Evolutionary conservation across 2,888 invertebrate species (phyloP).

Genomic region (Hoplodrina blanda): DNA sequence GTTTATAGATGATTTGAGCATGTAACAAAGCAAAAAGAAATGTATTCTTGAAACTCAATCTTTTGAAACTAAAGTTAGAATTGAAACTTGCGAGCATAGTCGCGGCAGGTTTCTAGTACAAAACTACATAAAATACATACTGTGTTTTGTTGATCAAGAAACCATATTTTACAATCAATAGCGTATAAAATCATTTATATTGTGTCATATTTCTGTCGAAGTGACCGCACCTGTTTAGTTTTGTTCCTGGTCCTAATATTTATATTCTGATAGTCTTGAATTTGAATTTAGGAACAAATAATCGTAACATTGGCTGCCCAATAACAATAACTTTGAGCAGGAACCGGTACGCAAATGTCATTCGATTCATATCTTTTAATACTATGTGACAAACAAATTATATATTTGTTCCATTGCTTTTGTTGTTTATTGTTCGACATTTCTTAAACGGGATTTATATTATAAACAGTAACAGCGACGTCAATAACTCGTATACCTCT

Average conservation of each 20-base stretch:
- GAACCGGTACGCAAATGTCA: conserved; percentile 32
- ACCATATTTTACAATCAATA: conserved; percentile 63
- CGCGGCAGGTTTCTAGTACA: background rate
- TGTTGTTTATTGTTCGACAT: conserved; percentile 15
- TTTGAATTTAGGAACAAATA: conserved; percentile 47
- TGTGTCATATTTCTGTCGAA: conserved; percentile 39
- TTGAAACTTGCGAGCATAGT: background rate
- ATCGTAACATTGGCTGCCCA: conserved; percentile 27
- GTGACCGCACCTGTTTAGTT: conserved; percentile 51
- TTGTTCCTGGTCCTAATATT: conserved; percentile 54
- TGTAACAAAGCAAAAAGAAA: background rate
- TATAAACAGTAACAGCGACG: background rate
- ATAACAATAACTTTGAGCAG: conserved; percentile 48
- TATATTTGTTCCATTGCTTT: conserved; percentile 16
- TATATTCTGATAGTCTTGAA: conserved; percentile 43
- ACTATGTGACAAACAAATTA: conserved; percentile 29
- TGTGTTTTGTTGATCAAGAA: conserved; percentile 46
- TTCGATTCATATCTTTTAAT: conserved; percentile 30
- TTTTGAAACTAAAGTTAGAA: background rate
- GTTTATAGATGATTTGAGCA: background rate
- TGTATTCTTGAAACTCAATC: background rate
- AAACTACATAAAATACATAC: conserved; percentile 3
- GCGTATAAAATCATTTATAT: conserved; percentile 47
- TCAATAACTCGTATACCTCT: background rate
- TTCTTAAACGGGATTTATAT: background rate